Evolutionary conservation across 92 coral and sea anemone genomes (phyloP).

Genomic region (Parazoanthus atlanticus): DNA sequence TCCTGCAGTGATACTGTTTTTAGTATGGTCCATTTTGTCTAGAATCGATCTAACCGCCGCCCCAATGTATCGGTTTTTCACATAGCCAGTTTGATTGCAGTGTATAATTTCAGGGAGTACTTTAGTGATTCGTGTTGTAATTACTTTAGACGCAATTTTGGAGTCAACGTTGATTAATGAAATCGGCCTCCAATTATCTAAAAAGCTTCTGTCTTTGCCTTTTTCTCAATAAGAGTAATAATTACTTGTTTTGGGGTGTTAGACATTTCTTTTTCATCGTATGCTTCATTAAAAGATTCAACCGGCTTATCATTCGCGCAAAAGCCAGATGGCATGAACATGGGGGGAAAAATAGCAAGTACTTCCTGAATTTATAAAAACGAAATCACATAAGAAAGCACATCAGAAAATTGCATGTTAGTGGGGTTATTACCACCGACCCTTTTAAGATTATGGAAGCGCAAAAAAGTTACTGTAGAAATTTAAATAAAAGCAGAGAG

Average conservation of each 20-base stretch:
- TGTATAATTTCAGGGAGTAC: no score
- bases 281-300: not conserved
- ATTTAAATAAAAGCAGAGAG: conserved; percentile 2
- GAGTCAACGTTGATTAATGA: conserved; percentile 14
- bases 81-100: no score
- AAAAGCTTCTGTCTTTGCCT: not conserved
- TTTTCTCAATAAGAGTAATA: not conserved
- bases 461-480: conserved; percentile 10
- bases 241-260: not conserved
- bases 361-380: no score
- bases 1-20: no score
- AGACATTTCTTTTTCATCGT: conserved; percentile 22
- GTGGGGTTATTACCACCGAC: conserved; percentile 36
- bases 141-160: no score
- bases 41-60: no score
- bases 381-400: not conserved
- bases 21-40: no score
- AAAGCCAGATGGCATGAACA: no score
- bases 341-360: no score
- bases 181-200: conserved; percentile 33
- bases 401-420: not conserved
- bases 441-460: conserved; percentile 29
- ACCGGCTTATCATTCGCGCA: no score
- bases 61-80: no score
- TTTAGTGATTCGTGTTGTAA: no score